Evolutionary conservation across 1,140 invertebrate genomes (phyloP).

Genomic region (Phocides pigmalion): DNA sequence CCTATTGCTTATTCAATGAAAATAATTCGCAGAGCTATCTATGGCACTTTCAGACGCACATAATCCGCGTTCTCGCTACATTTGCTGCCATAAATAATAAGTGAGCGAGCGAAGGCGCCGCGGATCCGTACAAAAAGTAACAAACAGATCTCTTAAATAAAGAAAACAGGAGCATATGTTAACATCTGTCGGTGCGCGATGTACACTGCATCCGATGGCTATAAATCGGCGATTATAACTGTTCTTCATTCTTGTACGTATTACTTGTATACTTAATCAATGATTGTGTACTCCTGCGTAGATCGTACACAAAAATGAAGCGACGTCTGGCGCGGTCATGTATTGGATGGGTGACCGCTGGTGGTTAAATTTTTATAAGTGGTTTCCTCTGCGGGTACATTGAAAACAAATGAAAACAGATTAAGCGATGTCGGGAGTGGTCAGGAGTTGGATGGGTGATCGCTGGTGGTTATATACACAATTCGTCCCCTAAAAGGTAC

Average conservation of each 20-base stretch:
- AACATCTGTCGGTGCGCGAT: conserved; percentile 70
- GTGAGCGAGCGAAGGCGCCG: conserved; percentile 76
- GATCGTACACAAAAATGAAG: too few relatives aligned
- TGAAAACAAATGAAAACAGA: too few relatives aligned
- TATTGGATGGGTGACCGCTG: too few relatives aligned
- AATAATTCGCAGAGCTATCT: background rate
- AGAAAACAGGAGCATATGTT: conserved; percentile 80
- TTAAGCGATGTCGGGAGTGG: too few relatives aligned
- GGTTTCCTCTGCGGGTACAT: too few relatives aligned
- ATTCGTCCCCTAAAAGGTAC: too few relatives aligned
- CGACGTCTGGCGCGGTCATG: too few relatives aligned
- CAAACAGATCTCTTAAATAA: conserved; percentile 82
- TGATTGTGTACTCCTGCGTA: too few relatives aligned
- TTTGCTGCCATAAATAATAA: conserved; percentile 79
- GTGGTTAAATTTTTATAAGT: too few relatives aligned
- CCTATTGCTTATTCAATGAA: background rate
- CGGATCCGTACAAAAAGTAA: conserved; percentile 80
- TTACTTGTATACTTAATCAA: too few relatives aligned
- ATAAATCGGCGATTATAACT: conserved; percentile 17
- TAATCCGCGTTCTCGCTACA: conserved; percentile 49
- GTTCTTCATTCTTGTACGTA: background rate
- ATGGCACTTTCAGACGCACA: conserved; percentile 26
- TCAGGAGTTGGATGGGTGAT: too few relatives aligned
- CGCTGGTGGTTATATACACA: too few relatives aligned
- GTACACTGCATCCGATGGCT: conserved; percentile 19